Conservation (phyloP, 2,797 vertebrate genomes). For the Liparis tanakae region DNA sequence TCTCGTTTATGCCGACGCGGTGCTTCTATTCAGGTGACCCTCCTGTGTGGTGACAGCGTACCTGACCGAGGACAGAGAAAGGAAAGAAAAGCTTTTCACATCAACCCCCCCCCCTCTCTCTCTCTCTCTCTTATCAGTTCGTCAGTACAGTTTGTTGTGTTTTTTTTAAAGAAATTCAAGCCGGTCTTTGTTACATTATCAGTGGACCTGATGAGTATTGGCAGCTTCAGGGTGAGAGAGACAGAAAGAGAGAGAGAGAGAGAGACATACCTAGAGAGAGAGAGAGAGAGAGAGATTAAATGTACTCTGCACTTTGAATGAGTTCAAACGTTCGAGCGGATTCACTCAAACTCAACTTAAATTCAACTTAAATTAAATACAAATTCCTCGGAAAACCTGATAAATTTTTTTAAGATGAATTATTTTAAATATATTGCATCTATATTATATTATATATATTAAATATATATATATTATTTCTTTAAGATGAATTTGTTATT, state of each 20-base stretch:
- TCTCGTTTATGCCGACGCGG: constrained; percentile 62
- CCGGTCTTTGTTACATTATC: constrained; percentile 65
- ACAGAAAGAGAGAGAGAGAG: not conserved
- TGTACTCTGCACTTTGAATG: constrained; percentile 31
- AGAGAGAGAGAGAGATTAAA: not conserved
- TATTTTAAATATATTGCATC: too few relatives aligned
- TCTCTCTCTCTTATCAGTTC: constrained; percentile 18
- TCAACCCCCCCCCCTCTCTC: constrained; percentile 1
- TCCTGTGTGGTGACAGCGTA: constrained; percentile 53
- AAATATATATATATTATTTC: too few relatives aligned
- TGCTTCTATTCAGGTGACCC: constrained; percentile 59
- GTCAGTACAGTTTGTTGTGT: too few relatives aligned
- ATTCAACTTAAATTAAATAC: too few relatives aligned
- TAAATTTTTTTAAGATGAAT: too few relatives aligned
- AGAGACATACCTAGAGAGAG: too few relatives aligned
- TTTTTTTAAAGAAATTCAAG: constrained; percentile 22
- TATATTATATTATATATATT: too few relatives aligned
- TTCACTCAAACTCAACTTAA: too few relatives aligned
- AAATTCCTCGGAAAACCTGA: too few relatives aligned
- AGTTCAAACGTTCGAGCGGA: not conserved
- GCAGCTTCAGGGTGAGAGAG: constrained; percentile 49
- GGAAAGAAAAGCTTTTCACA: constrained; percentile 44
- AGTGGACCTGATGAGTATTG: constrained; percentile 60
- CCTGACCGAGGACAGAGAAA: constrained; percentile 57
- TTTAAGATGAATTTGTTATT: too few relatives aligned